A percentile compares a stretch with the other conserved stretches of the same genome.
These are phyloP conservation scores for Metacarcinus magister DNA, from an alignment of 2,888 invertebrate genomes.

Conservation along the genomic window DNA sequence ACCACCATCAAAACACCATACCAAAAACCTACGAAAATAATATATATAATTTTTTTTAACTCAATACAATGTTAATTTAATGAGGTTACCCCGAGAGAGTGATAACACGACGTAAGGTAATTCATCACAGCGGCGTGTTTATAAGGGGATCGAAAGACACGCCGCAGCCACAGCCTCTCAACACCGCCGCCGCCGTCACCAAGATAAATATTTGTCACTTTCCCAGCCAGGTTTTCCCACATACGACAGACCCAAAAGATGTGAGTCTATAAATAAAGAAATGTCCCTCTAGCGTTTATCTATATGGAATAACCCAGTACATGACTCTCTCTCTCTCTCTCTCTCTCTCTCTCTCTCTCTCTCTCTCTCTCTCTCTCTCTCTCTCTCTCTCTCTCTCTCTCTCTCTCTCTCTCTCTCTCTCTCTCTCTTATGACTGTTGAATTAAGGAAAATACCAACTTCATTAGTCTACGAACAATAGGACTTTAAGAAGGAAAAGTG, in stretches of 20 bases:
- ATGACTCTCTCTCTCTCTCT: not conserved
- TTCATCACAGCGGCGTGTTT: not conserved
- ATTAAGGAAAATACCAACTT: not conserved
- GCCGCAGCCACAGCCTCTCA: not conserved
- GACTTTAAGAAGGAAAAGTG: not conserved
- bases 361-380: slow-evolving; percentile 28
- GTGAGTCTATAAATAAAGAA: not conserved
- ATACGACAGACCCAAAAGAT: not conserved
- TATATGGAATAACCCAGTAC: not conserved
- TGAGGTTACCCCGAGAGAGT: too few relatives aligned
- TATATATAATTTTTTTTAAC: too few relatives aligned
- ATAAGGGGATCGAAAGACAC: slow-evolving; percentile 21
- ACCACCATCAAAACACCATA: not conserved
- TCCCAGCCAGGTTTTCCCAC: not conserved
- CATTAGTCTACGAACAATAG: not conserved
- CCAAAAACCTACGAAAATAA: too few relatives aligned
- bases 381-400: slow-evolving; percentile 46
- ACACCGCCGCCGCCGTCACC: not conserved
- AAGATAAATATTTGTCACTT: not conserved
- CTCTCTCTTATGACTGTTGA: not conserved
- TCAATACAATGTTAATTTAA: too few relatives aligned
- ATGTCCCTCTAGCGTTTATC: not conserved
- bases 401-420: slow-evolving; percentile 48
- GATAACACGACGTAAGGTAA: not conserved
- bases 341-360: slow-evolving; percentile 17